Evolutionary conservation across 2,888 invertebrate genomes (phyloP).

Genomic region (Cataglyphis livida): DNA sequence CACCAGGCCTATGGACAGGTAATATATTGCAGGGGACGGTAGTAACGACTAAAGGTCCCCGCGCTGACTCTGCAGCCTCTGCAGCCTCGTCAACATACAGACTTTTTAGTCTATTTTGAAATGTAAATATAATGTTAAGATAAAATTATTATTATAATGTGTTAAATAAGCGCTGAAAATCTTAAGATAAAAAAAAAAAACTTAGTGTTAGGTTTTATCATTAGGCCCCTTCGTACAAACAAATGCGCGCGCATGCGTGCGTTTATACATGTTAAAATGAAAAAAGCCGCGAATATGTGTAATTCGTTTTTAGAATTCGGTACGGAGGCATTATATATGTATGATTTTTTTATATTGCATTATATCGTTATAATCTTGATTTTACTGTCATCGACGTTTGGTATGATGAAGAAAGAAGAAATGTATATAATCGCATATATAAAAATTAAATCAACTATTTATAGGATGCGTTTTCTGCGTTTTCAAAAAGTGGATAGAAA

Average conservation of each 20-base stretch:
- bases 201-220: slow-evolving; percentile 62
- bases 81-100: neutral
- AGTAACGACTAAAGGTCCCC: slow-evolving; percentile 49
- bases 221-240: slow-evolving; percentile 8
- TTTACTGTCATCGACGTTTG: slow-evolving; percentile 57
- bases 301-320: slow-evolving; percentile 68
- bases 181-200: slow-evolving; percentile 72
- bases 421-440: slow-evolving; percentile 21
- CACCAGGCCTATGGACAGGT: slow-evolving; percentile 82
- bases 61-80: slow-evolving; percentile 60
- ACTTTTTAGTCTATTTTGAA: slow-evolving; percentile 75
- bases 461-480: neutral
- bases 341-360: slow-evolving; percentile 70
- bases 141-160: slow-evolving; percentile 32
- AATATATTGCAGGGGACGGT: slow-evolving; percentile 74
- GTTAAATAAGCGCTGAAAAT: slow-evolving; percentile 74
- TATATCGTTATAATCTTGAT: slow-evolving; percentile 55
- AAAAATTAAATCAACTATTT: slow-evolving; percentile 22
- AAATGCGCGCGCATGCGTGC: neutral
- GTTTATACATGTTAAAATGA: neutral
- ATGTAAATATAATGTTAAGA: slow-evolving; percentile 80
- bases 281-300: slow-evolving; percentile 42
- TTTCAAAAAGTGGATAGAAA: neutral
- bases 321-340: slow-evolving; percentile 74
- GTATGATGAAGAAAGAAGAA: slow-evolving; percentile 34